These are phyloP conservation scores for Andrena bucephala DNA, from an alignment of 2,888 invertebrate species.

Conservation along the genomic window DNA sequence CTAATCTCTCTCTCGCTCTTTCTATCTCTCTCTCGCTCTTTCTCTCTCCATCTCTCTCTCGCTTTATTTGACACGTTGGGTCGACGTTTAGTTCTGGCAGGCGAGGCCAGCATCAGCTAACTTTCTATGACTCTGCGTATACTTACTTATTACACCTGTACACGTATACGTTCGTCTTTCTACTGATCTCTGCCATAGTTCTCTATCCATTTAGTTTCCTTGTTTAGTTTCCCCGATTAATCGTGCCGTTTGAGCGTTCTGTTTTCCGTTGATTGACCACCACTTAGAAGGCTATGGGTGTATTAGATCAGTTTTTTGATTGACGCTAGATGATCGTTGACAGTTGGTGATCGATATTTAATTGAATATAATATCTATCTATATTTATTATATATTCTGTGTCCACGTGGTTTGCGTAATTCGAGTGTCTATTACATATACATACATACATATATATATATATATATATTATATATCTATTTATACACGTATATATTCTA, in stretches of 20 bases:
- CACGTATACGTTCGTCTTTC: conserved; percentile 33
- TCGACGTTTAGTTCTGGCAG: conserved; percentile 65
- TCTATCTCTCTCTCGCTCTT: conserved; percentile 1
- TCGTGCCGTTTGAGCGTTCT: conserved; percentile 39
- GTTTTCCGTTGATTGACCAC: conserved; percentile 57
- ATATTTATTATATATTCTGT: conserved; percentile 59
- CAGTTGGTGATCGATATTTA: conserved; percentile 68
- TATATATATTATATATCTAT: conserved; percentile 32
- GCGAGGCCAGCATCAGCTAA: conserved; percentile 63
- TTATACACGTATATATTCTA: conserved; percentile 50
- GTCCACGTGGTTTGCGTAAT: conserved; percentile 66
- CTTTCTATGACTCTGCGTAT: conserved; percentile 38
- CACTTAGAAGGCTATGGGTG: conserved; percentile 78
- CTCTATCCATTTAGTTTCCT: conserved; percentile 50
- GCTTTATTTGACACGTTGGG: conserved; percentile 65
- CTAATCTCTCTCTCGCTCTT: not conserved
- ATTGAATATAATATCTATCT: conserved; percentile 54
- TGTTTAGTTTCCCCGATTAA: conserved; percentile 40
- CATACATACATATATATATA: conserved; percentile 38
- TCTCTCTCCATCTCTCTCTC: conserved; percentile 34
- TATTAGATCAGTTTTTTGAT: conserved; percentile 76
- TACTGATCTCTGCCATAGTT: conserved; percentile 51
- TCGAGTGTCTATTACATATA: conserved; percentile 54
- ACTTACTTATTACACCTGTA: not conserved
- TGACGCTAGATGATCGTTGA: conserved; percentile 67